Evolutionary conservation across 1,140 invertebrate species (phyloP), one percentile per base, ranked within the genome.

Genomic region (Pomacea maculata): DNA sequence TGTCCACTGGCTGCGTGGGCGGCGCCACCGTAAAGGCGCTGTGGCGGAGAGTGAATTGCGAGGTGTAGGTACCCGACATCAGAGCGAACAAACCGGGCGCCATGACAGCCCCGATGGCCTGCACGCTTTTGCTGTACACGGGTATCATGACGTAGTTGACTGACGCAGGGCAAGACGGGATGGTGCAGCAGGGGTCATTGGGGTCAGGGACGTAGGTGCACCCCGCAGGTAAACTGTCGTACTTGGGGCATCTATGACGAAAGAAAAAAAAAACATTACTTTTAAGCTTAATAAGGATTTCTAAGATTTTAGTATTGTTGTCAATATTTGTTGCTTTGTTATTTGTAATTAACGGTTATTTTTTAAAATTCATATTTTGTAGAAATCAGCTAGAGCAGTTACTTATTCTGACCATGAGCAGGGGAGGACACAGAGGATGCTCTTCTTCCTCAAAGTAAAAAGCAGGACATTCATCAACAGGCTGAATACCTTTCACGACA

Each of bases 101-200:
- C 79, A 81, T 63, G 12, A 87, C 86, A n/a, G 85, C 80, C 21
- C 86, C 86, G 55, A 85, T 70, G 25, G 82, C 81, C 65, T 82
- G 81, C 68, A 80, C 76, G 61, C 82, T 81, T 45, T 82, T 84
- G 70, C 74, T 52, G 73, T 82, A 85, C 25, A 80, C 79, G 17
- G 83, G 86, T 17, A 84, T 83, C 10, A 77, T 45, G 21, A 86
- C 76, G 75, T 84, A 83, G 25, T 79, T 83, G 7, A 67, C 73
- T 25, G 81, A 80, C 8, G 84, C 67, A 25, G 65, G 78, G 65
- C 86, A 87, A 61, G 71, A 63, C 71, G 86, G 86, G 54, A 81
- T 83, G 65, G 83, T 76, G 80, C 86, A 87, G 67, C 86, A 87
- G 15, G 83, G 71, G 65, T 87, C 86, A 71, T 76, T 82, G 45